Percentiles rank a stretch among this genome's conserved stretches.
Conservation (phyloP, 2,113 vertebrate species). For the Callospermophilus lateralis region DNA sequence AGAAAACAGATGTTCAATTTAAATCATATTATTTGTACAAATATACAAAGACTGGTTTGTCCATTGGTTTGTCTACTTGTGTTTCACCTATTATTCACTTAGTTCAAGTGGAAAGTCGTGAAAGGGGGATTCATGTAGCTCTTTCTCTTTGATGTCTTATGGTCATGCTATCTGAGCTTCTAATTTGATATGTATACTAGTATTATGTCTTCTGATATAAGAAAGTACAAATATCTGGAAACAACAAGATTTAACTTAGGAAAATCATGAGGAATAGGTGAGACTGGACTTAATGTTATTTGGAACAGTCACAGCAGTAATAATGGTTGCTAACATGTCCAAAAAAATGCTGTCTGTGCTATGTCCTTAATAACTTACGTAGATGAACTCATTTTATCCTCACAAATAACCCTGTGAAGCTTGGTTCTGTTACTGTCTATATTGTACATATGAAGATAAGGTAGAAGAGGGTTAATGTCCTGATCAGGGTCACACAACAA, state of each 20-base stretch:
- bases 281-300: not conserved
- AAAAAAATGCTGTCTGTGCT: not conserved
- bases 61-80: not conserved
- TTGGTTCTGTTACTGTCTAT: slow-evolving; percentile 16
- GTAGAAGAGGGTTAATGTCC: not conserved
- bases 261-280: not conserved
- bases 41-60: too few relatives aligned
- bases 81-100: not conserved
- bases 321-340: not conserved
- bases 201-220: slow-evolving; percentile 11
- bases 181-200: not conserved
- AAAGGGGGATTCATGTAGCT: not conserved
- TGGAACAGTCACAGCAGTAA: not conserved
- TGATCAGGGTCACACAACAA: not conserved
- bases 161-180: not conserved
- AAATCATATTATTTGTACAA: not conserved
- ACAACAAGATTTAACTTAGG: not conserved
- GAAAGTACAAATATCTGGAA: not conserved
- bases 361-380: not conserved
- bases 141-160: not conserved
- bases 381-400: slow-evolving; percentile 8
- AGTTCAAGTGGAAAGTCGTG: not conserved
- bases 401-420: not conserved
- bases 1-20: not conserved
- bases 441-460: not conserved